Evolutionary conservation across 2,113 vertebrate genomes (phyloP).

Genomic region (Struthio camelus): DNA sequence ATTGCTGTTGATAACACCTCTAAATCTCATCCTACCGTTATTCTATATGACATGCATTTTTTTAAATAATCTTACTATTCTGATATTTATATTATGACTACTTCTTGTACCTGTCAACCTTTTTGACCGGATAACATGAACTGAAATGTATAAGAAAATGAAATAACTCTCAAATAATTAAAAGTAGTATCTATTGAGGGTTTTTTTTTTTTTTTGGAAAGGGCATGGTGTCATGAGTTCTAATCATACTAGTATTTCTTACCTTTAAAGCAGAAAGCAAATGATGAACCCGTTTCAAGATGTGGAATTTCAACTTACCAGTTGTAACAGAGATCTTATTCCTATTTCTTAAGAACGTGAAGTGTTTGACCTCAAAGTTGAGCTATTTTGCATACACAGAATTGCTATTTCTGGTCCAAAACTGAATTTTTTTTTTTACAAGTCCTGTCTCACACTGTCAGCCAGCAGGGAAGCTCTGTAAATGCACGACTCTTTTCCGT

Average conservation of each 20-base stretch:
- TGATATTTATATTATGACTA: neutral
- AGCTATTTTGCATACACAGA: neutral
- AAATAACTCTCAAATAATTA: neutral
- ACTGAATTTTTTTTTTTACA: slow-evolving; percentile 34
- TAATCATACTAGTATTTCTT: neutral
- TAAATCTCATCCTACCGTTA: neutral
- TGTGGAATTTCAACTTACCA: neutral
- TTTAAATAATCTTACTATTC: neutral
- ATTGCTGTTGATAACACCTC: neutral
- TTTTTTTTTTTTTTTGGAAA: neutral
- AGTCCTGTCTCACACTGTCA: neutral
- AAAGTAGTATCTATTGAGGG: neutral
- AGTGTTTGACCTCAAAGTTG: neutral
- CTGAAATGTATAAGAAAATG: neutral
- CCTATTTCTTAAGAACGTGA: neutral
- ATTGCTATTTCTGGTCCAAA: neutral
- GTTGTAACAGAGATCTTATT: neutral
- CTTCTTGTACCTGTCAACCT: neutral
- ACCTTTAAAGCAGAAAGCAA: neutral
- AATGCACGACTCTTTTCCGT: neutral
- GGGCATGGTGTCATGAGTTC: neutral
- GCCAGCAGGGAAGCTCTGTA: slow-evolving; percentile 17
- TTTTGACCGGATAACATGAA: neutral
- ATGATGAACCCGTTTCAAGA: neutral
- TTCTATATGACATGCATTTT: neutral